A percentile compares a stretch with the other conserved stretches of the same genome.
Conservation (phyloP, 2,888 invertebrate genomes). For the Oscheius sp. region DNA sequence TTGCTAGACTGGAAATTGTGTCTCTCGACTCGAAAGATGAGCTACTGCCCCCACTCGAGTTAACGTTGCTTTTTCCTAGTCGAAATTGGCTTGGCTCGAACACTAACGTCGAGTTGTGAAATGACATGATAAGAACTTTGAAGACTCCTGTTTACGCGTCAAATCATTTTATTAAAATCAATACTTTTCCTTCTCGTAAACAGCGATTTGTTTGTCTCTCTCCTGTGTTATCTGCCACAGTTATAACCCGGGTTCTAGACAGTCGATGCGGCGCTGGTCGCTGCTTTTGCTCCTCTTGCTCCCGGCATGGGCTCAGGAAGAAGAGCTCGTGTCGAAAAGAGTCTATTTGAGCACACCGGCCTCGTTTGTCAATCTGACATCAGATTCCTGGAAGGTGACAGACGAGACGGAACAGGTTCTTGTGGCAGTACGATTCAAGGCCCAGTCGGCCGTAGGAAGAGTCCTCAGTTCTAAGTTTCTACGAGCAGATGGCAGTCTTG, state of each 20-base stretch:
- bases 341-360: constrained; percentile 47
- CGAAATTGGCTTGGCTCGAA: too few relatives aligned
- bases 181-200: too few relatives aligned
- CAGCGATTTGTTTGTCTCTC: background rate
- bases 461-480: constrained; percentile 46
- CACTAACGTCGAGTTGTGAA: too few relatives aligned
- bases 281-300: background rate
- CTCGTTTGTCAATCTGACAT: constrained; percentile 49
- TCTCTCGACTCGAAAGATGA: too few relatives aligned
- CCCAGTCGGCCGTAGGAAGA: constrained; percentile 43
- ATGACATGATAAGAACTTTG: too few relatives aligned
- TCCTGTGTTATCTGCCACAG: background rate
- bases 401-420: constrained; percentile 43
- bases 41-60: too few relatives aligned
- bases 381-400: constrained; percentile 49
- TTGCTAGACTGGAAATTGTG: too few relatives aligned
- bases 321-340: constrained; percentile 34
- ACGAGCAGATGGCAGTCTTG: constrained; percentile 40
- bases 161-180: too few relatives aligned
- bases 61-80: too few relatives aligned
- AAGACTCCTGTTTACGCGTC: too few relatives aligned
- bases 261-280: constrained; percentile 28
- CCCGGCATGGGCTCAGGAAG: constrained; percentile 21
- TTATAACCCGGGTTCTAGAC: constrained; percentile 9
- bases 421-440: constrained; percentile 41